phyloP scores from a whole-genome alignment of 2,113 vertebrate genomes.

The Sinocyclocheilus anshuiensis region DNA sequence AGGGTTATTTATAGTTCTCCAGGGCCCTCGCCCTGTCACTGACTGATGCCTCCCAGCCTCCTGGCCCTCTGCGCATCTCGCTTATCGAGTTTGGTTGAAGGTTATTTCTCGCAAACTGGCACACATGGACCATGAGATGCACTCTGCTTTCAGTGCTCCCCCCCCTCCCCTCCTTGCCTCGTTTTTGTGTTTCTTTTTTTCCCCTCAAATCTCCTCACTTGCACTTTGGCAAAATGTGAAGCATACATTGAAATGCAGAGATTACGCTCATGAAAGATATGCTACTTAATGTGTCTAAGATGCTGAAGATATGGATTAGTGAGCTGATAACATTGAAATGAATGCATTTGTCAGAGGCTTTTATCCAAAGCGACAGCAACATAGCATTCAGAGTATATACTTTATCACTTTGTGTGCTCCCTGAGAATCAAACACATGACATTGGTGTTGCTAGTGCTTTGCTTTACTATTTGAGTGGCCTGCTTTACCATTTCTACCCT shows the following conservation, averaged over 20 bases:
- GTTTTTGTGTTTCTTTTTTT: neutral
- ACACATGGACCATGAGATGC: constrained; percentile 16
- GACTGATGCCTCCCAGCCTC: too few species aligned
- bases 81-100: constrained; percentile 50
- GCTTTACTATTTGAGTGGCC: neutral
- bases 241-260: neutral
- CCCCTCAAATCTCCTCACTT: neutral
- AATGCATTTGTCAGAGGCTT: neutral
- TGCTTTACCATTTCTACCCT: neutral
- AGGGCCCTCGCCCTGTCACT: too few species aligned
- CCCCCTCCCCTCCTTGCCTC: neutral
- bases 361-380: neutral
- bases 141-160: neutral
- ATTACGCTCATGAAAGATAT: neutral
- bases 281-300: constrained; percentile 1
- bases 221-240: neutral
- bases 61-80: too few species aligned
- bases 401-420: neutral
- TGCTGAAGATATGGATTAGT: neutral
- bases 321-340: neutral
- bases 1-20: too few species aligned
- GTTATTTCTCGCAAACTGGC: constrained; percentile 25
- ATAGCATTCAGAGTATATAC: neutral
- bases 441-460: neutral
- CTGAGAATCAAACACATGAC: neutral